Base-by-base conservation (phyloP, 2,797 vertebrate genomes). In the Lepus oiostolus region DNA sequence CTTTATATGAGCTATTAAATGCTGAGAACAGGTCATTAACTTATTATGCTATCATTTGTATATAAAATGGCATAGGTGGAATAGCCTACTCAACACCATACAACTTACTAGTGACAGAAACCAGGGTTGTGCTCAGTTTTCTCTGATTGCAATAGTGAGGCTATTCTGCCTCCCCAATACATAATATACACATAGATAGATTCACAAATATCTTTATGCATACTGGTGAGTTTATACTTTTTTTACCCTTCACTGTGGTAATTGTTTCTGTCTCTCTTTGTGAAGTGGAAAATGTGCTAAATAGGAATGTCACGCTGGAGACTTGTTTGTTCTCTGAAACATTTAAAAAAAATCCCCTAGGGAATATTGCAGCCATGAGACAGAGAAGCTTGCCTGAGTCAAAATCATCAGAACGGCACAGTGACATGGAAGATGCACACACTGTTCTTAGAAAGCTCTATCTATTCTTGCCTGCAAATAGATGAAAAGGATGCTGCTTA, bases 401-500 rank as follows among this genome's bases (percentile, higher is more conserved):
- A 76, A 88, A 76, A 72, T 72, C 77, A 52, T 81, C 12, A 77
- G 47, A 82, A 79, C 63, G 52, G 21, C 52, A 54, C 1, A 32
- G 75, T 47, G 54, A 35, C 35, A 19, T 38, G 54, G 88, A 93
- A 81, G 79, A 93, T 52, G 9, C 58, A 32, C n/a, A 58, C 22
- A 67, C 3, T 60, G 47, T 54, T 84, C 58, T 88, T 58, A 63
- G 60, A 85, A 91, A 90, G 10, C 22, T 52, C 79, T 86, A 58
- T 72, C 38, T 75, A 63, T 92, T 88, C 54, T 86, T 77, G 28
- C 24, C 90, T 38, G 67, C 12, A 87, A 96, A 87, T 42, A 87
- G 52, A 60, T 91, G 30, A 86, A 94, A 81, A 94, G 52, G 32
- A 84, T 95, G 77, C 26, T 84, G 62, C 35, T 91, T 95, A 84